Conservation (phyloP, 2,797 vertebrate genomes). For the Kryptopterus vitreolus region DNA sequence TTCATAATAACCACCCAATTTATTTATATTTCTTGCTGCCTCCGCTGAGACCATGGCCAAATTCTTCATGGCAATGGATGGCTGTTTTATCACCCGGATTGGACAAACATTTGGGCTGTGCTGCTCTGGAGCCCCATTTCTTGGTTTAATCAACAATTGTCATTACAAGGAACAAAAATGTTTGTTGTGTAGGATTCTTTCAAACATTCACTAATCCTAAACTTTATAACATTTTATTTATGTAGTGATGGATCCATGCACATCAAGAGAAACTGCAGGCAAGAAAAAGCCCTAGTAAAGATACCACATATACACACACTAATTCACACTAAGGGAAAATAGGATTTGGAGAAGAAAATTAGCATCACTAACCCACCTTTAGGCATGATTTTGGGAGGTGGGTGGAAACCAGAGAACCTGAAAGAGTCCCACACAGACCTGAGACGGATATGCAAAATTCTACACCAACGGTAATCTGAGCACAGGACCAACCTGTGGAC, state of each 20-base stretch:
- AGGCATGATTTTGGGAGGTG: conserved; percentile 6
- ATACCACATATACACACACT: neutral
- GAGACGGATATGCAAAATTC: neutral
- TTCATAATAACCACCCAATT: neutral
- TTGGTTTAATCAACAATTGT: neutral
- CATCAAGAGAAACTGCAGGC: neutral
- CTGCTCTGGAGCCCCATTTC: no score
- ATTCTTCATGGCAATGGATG: no score
- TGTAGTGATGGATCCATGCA: neutral
- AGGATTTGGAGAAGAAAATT: neutral
- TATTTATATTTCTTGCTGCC: neutral
- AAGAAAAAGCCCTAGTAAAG: neutral
- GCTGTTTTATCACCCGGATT: neutral
- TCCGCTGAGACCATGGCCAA: neutral
- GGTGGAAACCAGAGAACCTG: conserved; percentile 1
- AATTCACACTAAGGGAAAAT: conserved; percentile 1
- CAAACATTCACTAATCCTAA: neutral
- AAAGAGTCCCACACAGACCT: neutral
- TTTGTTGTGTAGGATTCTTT: neutral
- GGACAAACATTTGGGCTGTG: neutral
- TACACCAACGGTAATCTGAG: neutral
- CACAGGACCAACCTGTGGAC: neutral
- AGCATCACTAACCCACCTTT: neutral
- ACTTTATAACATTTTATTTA: neutral
- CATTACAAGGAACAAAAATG: neutral